Conservation (phyloP, 1,140 invertebrate genomes). For the Cydia splendana region DNA sequence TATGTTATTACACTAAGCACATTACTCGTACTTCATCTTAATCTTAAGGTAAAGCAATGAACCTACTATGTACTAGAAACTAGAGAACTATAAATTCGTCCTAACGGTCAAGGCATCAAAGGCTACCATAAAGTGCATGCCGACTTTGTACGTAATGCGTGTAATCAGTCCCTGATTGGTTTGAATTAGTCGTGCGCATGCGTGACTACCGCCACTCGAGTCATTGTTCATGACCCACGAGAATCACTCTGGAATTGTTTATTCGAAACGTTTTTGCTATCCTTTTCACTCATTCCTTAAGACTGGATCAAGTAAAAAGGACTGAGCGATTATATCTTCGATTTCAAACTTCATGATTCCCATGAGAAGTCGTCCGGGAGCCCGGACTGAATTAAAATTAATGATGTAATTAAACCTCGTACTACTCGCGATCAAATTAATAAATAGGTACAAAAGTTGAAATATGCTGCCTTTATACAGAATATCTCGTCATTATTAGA, state of each 20-base stretch:
- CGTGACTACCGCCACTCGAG: conserved; percentile 74
- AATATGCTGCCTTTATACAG: neutral
- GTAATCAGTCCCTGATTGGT: conserved; percentile 77
- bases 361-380: conserved; percentile 65
- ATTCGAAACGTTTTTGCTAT: neutral
- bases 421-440: conserved; percentile 42
- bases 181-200: conserved; percentile 77
- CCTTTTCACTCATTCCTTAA: neutral
- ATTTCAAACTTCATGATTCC: conserved; percentile 28
- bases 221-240: conserved; percentile 47
- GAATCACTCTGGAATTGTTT: neutral
- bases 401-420: conserved; percentile 75
- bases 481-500: conserved; percentile 12
- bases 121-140: conserved; percentile 41
- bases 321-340: neutral
- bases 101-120: conserved; percentile 49
- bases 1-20: no score
- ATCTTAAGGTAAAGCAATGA: no score
- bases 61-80: neutral
- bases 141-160: conserved; percentile 68
- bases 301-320: neutral
- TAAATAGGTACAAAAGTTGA: neutral
- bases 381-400: conserved; percentile 72
- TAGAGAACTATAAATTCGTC: conserved; percentile 38
- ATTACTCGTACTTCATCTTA: no score